Evolutionary conservation across 2,797 vertebrate species (phyloP), one percentile per base, ranked within the genome.

Genomic region (Myripristis jacobus): DNA sequence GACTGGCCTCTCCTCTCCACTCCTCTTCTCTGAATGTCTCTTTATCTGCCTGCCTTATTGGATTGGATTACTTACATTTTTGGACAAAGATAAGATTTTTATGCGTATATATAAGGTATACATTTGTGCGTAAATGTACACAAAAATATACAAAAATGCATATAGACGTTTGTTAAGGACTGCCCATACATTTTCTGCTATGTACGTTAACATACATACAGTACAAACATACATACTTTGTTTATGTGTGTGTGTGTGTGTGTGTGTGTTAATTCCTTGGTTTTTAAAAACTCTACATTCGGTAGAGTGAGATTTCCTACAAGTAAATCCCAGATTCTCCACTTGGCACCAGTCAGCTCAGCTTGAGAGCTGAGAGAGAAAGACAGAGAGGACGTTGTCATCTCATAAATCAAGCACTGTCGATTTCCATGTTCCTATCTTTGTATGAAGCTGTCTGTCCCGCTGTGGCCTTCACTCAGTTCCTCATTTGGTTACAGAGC

Each of bases 271-370:
- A 87, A 92, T 87, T 91, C 91, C 89, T 92, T 92, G 88, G 89
- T 92, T 92, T 93, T 82, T 90, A 93, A 94, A 90, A 94, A 93
- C 90, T 93, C 94, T 88, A 94, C 91, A 92, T 92, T 94, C 70
- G 70, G 77, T 87, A 91, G 94, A 95, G 93, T 80, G 79, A 93
- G 87, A 91, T 94, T 93, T 92, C 84, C 90, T 92, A 90, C 81
- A 78, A 93, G 68, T 70, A 89, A 79, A 92, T 86, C 90, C 55
- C 80, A 85, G 82, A 83, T 87, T 84, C 90, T 89, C 81, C 90
- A 86, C 83, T 92, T 91, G 92, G 90, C 94, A 94, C 92, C 93
- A 90, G 85, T 91, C 80, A 90, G 92, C 92, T 92, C 91, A 87
- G 81, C 87, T 77, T 15, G 77, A 89, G 87, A 66, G 92, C 93